Conservation (phyloP, 2,113 vertebrate species). For the Phyllopteryx taeniolatus region DNA sequence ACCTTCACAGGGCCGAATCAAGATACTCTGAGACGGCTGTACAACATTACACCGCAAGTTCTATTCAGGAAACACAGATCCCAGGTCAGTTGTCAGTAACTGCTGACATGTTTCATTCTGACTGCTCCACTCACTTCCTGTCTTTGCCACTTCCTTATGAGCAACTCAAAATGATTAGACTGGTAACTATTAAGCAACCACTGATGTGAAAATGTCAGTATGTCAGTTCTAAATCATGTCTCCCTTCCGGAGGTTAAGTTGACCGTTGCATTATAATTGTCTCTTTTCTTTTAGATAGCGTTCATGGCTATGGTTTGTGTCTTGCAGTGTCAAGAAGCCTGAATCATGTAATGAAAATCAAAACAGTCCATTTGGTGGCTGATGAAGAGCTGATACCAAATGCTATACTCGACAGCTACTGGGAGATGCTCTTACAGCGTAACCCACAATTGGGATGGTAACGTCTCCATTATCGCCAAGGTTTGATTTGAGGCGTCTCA, state of each 20-base stretch:
- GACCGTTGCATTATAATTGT: not conserved
- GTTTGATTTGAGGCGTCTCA: not conserved
- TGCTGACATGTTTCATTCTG: not conserved
- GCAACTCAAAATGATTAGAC: not conserved
- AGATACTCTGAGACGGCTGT: not conserved
- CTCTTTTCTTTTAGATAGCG: not conserved
- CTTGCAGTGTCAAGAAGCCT: slow-evolving; percentile 64
- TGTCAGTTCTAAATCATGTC: slow-evolving; percentile 21
- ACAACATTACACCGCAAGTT: not conserved
- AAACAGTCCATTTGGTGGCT: slow-evolving; percentile 61
- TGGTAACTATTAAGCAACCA: not conserved
- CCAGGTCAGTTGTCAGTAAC: slow-evolving; percentile 36
- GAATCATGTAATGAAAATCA: slow-evolving; percentile 68
- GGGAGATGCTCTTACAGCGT: slow-evolving; percentile 70
- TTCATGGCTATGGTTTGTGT: slow-evolving; percentile 3
- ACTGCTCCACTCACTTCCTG: slow-evolving; percentile 4
- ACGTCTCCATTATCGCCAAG: not conserved
- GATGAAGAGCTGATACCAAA: slow-evolving; percentile 81
- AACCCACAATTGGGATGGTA: slow-evolving; percentile 12
- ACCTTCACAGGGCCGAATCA: slow-evolving; percentile 36
- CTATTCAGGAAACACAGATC: not conserved
- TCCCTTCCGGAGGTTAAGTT: slow-evolving; percentile 10
- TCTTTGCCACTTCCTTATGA: slow-evolving; percentile 1
- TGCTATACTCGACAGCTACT: slow-evolving; percentile 76
- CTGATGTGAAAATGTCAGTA: not conserved